phyloP scores from a whole-genome alignment of 2,797 vertebrate genomes.

The Sardinella longiceps region DNA sequence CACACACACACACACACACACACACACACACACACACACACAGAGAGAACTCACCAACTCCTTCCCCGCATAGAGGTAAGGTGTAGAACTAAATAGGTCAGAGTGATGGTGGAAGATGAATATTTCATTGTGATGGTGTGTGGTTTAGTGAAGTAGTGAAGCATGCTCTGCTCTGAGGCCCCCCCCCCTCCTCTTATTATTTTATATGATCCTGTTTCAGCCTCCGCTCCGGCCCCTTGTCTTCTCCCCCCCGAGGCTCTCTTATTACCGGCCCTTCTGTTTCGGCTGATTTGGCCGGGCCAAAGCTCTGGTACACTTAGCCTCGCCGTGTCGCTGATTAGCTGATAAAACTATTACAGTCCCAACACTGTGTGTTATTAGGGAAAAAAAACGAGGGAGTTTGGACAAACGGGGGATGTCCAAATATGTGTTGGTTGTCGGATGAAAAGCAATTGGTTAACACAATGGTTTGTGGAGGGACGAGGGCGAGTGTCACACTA shows the following conservation, averaged over 20 bases:
- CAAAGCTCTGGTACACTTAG: neutral
- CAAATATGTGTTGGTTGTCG: neutral
- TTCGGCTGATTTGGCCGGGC: neutral
- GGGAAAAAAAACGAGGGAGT: neutral
- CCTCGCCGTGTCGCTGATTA: neutral
- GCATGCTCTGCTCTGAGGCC: constrained; percentile 47
- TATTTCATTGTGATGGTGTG: constrained; percentile 68
- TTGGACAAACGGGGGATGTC: neutral
- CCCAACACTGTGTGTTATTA: neutral
- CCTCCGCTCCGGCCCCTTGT: constrained; percentile 32
- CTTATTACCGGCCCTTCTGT: constrained; percentile 20
- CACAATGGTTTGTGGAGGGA: neutral
- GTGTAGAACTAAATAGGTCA: constrained; percentile 68
- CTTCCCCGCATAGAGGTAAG: constrained; percentile 20
- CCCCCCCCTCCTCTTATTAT: constrained; percentile 47
- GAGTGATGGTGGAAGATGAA: constrained; percentile 63
- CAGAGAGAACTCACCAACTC: too few species aligned
- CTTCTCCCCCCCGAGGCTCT: constrained; percentile 31
- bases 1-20: too few species aligned
- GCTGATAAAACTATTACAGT: neutral
- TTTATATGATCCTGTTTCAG: constrained; percentile 17
- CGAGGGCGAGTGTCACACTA: neutral
- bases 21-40: too few species aligned
- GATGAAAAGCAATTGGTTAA: neutral
- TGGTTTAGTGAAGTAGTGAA: constrained; percentile 51